Evolutionary conservation across 2,888 invertebrate species (phyloP), one percentile per base, ranked within the genome.

Genomic region (Leptinotarsa juncta): DNA sequence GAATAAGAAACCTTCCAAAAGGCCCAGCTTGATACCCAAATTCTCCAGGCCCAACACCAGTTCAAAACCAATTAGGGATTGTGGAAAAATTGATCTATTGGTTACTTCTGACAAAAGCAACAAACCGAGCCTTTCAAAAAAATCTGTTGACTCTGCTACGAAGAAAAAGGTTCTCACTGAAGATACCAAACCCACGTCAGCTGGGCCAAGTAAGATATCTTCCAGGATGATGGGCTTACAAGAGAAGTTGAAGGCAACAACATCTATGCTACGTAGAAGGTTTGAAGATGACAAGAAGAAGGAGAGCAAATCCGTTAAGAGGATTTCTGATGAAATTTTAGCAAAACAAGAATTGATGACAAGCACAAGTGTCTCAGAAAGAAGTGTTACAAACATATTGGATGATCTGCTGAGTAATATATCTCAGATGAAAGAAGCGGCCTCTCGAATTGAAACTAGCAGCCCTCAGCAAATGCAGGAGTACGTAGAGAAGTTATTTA

Each of bases 381-480:
- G 48, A 10, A 55, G 53, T 55, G 48, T 51, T 55, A 72, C 71
- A 16, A 62, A 53, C 53, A 71, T 26, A 23, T 55, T 81, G 50
- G 74, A 75, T 15, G 68, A 74, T 32, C 51, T 81, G 23, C 77
- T 78, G 55, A 73, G 70, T 18, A 77, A 73, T 15, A 79, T 81
- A 16, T 74, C 70, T n/a, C 69, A 73, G 32, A 66, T 79, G 51
- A 76, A 72, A 71, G 67, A 74, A 48, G 74, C 73, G 12, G 75
- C 74, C 20, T 66, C 55, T 26, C 51, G 51, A 1, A 51, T 78
- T 53, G 74, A 74, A 18, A 73, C 71, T 18, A 65, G 26, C 7
- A 72, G 65, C 32, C 67, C 67, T 18, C 65, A 75, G 14, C 67
- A 67, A 20, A 72, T 42, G 32, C 75, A 79, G 67, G 65, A 70